Conservation (phyloP, 1,140 invertebrate species). For the Diabrotica undecimpunctata region DNA sequence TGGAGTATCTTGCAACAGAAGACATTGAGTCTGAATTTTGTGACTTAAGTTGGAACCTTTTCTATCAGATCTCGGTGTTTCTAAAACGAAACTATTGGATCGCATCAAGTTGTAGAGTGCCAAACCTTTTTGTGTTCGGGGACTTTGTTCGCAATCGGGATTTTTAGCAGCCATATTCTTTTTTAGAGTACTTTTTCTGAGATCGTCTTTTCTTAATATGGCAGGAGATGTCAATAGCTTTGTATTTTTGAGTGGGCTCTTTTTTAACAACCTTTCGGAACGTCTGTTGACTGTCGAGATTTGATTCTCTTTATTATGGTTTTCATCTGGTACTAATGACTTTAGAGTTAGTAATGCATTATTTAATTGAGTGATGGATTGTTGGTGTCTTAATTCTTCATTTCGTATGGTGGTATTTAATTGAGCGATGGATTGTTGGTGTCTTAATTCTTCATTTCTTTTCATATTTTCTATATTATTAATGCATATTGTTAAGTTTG, state of each 20-base stretch:
- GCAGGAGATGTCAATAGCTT: conserved; percentile 3
- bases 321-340: neutral
- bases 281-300: neutral
- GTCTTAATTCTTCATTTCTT: conserved; percentile 5
- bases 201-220: conserved; percentile 5
- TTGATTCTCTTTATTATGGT: neutral
- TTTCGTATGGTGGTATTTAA: neutral
- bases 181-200: conserved; percentile 11
- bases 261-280: conserved; percentile 8
- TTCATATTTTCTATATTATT: conserved; percentile 5
- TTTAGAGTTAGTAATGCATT: neutral
- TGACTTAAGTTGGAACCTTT: neutral
- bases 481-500: neutral
- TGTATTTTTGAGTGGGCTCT: neutral
- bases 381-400: neutral
- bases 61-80: conserved; percentile 9
- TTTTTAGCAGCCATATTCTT: conserved; percentile 9
- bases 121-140: neutral
- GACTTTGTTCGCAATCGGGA: neutral
- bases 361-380: neutral
- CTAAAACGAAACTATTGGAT: conserved; percentile 1
- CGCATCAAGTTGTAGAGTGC: neutral
- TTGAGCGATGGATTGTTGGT: neutral
- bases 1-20: conserved; percentile 12
- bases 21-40: conserved; percentile 5